These are phyloP conservation scores for Seira musarum DNA, from an alignment of 2,888 invertebrate species.

Conservation along the genomic window DNA sequence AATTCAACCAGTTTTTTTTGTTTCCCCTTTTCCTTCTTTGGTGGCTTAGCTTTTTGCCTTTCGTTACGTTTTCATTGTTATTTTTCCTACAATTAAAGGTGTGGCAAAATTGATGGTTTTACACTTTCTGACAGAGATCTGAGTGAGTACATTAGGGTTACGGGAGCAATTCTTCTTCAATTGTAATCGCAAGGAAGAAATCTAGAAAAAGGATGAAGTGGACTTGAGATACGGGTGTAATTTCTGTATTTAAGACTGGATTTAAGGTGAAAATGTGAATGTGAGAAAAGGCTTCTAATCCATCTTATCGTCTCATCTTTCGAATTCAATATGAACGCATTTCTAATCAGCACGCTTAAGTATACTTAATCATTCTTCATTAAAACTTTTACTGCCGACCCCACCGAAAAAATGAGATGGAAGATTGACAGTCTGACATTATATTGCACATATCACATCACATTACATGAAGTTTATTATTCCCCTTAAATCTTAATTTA, in stretches of 20 bases:
- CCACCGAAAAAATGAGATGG: neutral
- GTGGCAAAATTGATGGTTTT: constrained; percentile 58
- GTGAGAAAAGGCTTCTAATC: neutral
- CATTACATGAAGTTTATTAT: neutral
- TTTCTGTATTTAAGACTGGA: too few relatives aligned
- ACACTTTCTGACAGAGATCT: constrained; percentile 43
- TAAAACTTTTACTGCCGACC: neutral
- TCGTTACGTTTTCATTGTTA: too few relatives aligned
- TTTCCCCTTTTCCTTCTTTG: neutral
- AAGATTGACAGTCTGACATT: constrained; percentile 1
- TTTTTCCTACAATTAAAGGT: constrained; percentile 47
- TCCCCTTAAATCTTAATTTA: neutral
- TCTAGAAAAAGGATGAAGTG: neutral
- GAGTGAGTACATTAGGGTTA: constrained; percentile 32
- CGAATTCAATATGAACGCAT: too few relatives aligned
- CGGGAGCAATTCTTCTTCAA: constrained; percentile 48
- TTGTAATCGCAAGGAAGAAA: constrained; percentile 5
- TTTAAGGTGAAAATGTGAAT: too few relatives aligned
- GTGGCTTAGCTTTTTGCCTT: constrained; percentile 9
- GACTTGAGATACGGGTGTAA: neutral
- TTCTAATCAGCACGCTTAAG: neutral
- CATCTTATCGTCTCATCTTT: too few relatives aligned
- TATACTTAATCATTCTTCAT: constrained; percentile 4
- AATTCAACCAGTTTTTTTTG: constrained; percentile 44
- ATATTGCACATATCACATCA: neutral